Evolutionary conservation across 2,797 vertebrate species (phyloP), one percentile per base, ranked within the genome.

Genomic region (Scleropages formosus): DNA sequence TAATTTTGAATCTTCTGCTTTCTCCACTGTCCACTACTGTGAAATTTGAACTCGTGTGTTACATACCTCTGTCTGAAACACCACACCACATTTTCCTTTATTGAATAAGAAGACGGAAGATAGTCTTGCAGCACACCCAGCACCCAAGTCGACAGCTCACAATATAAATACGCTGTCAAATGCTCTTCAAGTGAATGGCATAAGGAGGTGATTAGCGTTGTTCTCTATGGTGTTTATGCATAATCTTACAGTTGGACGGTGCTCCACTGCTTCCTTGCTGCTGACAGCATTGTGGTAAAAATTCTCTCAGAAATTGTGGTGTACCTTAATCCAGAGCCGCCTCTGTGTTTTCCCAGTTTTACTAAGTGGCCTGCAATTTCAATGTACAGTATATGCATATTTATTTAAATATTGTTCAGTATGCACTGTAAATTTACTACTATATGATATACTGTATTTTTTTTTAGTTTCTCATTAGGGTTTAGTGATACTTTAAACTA

Each of bases 121-220:
- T 49, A 27, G 1, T 7, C 26, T 24, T n/a, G 24, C 18, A n/a
- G 39, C 68, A 56, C 75, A 51, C 65, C 56, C 46, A 51, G 87
- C 89, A 89, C 90, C 89, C 86, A 87, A 75, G 83, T 86, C 89
- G 88, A 90, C 88, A 87, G 88, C 92, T 92, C 93, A 91, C 91
- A 91, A 92, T 94, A 93, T 95, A 95, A 94, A 95, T 93, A 95
- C 88, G 89, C 92, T 95, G 94, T 95, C 95, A 95, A 92, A 92
- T 91, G 88, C 92, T 92, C 93, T 92, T 93, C 91, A 89, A 90
- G 92, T 95, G 94, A 96, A 94, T 95, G 95, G 95, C 95, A 94
- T 90, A 85, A 93, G 92, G 92, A 93, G 93, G 94, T 95, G 95
- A 96, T 96, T 95, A 95, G 93, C 93, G 89, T 86, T 88, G 91